phyloP scores from a whole-genome alignment of 2,888 invertebrate genomes.

The Pachliopta kotzebuea region DNA sequence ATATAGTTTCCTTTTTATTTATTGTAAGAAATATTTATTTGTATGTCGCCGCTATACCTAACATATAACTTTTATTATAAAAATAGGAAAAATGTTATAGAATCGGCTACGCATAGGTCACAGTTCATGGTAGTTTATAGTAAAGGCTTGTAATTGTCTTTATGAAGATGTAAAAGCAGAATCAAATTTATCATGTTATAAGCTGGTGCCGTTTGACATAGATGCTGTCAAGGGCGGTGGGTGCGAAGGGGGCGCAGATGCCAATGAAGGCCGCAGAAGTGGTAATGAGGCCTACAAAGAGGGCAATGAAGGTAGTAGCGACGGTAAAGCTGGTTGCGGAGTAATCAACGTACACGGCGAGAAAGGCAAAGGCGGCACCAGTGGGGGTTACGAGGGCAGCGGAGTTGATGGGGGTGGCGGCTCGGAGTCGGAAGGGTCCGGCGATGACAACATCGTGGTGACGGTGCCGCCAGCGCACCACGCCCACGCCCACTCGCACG shows the following conservation, averaged over 20 bases:
- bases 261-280: conserved; percentile 1
- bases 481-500: conserved; percentile 33
- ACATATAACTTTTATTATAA: background rate
- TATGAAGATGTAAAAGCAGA: background rate
- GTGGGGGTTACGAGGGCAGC: conserved; percentile 37
- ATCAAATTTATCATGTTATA: conserved; percentile 12
- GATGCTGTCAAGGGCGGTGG: conserved; percentile 32
- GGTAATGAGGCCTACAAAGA: background rate
- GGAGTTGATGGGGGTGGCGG: conserved; percentile 41
- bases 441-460: conserved; percentile 80
- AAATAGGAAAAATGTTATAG: background rate
- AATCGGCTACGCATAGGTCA: background rate
- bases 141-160: background rate
- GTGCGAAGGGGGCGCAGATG: conserved; percentile 27
- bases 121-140: background rate
- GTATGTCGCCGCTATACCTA: background rate
- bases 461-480: conserved; percentile 71
- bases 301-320: conserved; percentile 21
- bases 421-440: conserved; percentile 78
- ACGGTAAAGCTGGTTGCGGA: conserved; percentile 12
- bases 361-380: conserved; percentile 20
- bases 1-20: background rate
- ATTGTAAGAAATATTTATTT: background rate
- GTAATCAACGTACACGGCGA: background rate
- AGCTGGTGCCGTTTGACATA: conserved; percentile 27